Evolutionary conservation across 2,113 vertebrate genomes (phyloP).

Genomic region (Toxotes jaculatrix): DNA sequence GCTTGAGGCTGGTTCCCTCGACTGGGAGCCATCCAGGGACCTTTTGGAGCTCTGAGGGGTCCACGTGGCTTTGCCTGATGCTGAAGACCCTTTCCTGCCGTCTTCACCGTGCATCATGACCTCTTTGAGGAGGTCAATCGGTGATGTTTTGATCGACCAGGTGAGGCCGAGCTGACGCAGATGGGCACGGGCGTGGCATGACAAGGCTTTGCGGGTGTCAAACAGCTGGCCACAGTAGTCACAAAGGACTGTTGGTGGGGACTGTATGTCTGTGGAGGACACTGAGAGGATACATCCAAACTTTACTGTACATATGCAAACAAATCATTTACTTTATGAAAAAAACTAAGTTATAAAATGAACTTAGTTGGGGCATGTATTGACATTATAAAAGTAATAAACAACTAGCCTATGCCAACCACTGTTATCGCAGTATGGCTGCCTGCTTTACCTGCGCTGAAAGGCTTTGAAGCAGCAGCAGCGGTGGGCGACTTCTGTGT

Average conservation of each 20-base stretch:
- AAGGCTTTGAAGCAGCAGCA: slow-evolving; percentile 31
- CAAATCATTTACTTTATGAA: neutral
- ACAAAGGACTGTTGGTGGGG: slow-evolving; percentile 88
- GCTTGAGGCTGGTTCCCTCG: slow-evolving; percentile 45
- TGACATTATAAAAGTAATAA: neutral
- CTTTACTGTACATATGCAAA: neutral
- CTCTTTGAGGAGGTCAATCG: slow-evolving; percentile 91
- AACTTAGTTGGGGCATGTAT: neutral
- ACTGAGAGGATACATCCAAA: neutral
- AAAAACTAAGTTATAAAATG: neutral
- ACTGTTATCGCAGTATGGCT: neutral
- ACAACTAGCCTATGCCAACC: neutral
- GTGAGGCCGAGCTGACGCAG: slow-evolving; percentile 91
- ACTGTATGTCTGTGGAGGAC: slow-evolving; percentile 73
- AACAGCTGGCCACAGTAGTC: slow-evolving; percentile 94
- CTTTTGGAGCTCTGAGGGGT: slow-evolving; percentile 53
- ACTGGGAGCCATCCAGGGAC: slow-evolving; percentile 52
- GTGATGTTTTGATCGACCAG: slow-evolving; percentile 91
- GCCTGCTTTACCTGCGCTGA: slow-evolving; percentile 52
- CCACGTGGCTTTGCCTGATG: slow-evolving; percentile 62
- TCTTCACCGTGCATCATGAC: slow-evolving; percentile 88
- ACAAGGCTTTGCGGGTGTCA: slow-evolving; percentile 94
- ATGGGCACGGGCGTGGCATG: slow-evolving; percentile 93
- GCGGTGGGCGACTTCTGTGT: slow-evolving; percentile 14
- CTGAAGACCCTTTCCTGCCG: slow-evolving; percentile 73